phyloP scores from a whole-genome alignment of 2,113 vertebrate species.

The Burhinus oedicnemus region DNA sequence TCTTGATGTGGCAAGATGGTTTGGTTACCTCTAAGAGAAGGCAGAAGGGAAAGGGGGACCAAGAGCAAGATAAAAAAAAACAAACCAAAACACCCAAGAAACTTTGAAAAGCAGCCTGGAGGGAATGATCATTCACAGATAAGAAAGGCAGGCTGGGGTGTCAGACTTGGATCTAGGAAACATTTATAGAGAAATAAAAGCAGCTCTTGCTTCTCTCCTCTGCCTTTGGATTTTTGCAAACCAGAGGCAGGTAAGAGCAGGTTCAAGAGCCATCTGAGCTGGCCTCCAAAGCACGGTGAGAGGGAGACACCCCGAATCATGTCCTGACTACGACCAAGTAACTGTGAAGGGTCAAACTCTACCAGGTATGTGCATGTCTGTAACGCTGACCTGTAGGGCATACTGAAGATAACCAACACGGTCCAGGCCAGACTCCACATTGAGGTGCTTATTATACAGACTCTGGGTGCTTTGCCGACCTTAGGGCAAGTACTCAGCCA shows the following conservation, averaged over 20 bases:
- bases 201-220: not conserved
- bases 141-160: not conserved
- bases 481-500: not conserved
- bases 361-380: not conserved
- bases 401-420: not conserved
- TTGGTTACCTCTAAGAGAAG: not conserved
- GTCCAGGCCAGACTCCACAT: not conserved
- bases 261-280: not conserved
- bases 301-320: not conserved
- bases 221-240: not conserved
- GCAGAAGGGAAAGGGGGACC: not conserved
- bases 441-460: not conserved
- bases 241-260: not conserved
- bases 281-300: not conserved
- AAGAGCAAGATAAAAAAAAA: not conserved
- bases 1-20: not conserved
- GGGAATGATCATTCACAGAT: not conserved
- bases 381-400: not conserved
- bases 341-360: not conserved
- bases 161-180: not conserved
- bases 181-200: not conserved
- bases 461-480: not conserved
- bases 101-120: not conserved
- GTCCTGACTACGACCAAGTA: not conserved
- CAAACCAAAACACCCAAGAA: not conserved